These are phyloP conservation scores for Pantala flavescens DNA, from an alignment of 1,140 invertebrate species.

Conservation along the genomic window DNA sequence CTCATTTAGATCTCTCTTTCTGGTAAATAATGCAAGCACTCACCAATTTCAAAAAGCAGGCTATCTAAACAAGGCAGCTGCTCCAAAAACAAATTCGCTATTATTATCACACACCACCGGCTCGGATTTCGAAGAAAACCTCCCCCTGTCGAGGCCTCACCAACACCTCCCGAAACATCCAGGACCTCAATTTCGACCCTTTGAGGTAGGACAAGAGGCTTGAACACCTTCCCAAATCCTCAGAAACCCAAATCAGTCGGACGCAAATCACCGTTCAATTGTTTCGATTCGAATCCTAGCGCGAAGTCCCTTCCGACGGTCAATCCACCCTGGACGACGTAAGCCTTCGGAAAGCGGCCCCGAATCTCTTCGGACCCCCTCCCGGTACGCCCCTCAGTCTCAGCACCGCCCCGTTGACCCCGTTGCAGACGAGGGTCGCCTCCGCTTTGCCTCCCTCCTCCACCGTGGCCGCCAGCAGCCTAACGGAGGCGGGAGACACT, in stretches of 20 bases:
- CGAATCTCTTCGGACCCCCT: neutral
- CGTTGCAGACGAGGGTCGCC: conserved; percentile 24
- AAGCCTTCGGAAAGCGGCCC: neutral
- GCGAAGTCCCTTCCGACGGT: neutral
- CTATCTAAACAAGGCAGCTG: neutral
- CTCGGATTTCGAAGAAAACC: neutral
- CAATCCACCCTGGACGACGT: neutral
- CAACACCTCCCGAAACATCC: neutral
- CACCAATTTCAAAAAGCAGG: neutral
- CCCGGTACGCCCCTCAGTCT: neutral
- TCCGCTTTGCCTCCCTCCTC: conserved; percentile 36
- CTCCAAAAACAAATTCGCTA: neutral
- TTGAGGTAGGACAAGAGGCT: no score
- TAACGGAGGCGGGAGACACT: conserved; percentile 33
- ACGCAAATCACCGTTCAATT: neutral
- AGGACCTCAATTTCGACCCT: neutral
- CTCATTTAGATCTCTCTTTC: neutral
- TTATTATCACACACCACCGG: neutral
- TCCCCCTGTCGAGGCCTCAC: neutral
- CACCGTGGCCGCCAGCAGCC: conserved; percentile 33
- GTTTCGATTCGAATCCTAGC: neutral
- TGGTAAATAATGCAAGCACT: neutral
- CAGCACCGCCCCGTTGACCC: neutral
- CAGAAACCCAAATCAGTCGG: no score
- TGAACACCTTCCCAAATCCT: no score